These are phyloP conservation scores for Furcifer pardalis DNA, from an alignment of 2,797 vertebrate genomes.

Conservation along the genomic window DNA sequence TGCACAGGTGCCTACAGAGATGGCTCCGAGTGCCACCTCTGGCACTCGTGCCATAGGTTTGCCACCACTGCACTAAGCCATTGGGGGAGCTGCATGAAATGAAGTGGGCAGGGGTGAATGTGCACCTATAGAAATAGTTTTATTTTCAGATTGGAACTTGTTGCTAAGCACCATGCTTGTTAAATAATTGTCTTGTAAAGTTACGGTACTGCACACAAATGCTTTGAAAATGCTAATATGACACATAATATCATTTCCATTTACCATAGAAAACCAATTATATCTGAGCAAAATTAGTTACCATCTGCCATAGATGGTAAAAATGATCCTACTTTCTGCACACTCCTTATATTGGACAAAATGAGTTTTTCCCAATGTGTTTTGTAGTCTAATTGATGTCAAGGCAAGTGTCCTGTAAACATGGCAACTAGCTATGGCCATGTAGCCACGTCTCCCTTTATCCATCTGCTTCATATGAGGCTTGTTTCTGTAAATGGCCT, in stretches of 20 bases:
- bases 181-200: slow-evolving; percentile 23
- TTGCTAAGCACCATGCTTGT: slow-evolving; percentile 24
- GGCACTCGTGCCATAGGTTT: too few species aligned
- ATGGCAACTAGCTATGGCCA: background rate
- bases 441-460: background rate
- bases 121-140: background rate
- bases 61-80: too few species aligned
- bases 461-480: background rate
- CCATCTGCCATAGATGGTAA: background rate
- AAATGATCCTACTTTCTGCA: background rate
- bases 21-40: too few species aligned
- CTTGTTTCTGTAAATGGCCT: background rate
- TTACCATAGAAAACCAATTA: slow-evolving; percentile 16
- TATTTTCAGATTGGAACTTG: slow-evolving; percentile 16
- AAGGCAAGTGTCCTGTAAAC: background rate
- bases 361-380: background rate
- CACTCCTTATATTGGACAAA: background rate
- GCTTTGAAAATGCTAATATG: slow-evolving; percentile 8
- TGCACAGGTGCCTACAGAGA: too few species aligned
- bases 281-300: background rate
- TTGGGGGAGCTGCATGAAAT: too few species aligned
- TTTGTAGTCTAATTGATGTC: background rate
- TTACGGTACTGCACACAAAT: background rate
- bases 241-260: slow-evolving; percentile 14
- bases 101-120: background rate